Conservation (phyloP, 2,888 invertebrate genomes). For the Xylophagus ater region DNA sequence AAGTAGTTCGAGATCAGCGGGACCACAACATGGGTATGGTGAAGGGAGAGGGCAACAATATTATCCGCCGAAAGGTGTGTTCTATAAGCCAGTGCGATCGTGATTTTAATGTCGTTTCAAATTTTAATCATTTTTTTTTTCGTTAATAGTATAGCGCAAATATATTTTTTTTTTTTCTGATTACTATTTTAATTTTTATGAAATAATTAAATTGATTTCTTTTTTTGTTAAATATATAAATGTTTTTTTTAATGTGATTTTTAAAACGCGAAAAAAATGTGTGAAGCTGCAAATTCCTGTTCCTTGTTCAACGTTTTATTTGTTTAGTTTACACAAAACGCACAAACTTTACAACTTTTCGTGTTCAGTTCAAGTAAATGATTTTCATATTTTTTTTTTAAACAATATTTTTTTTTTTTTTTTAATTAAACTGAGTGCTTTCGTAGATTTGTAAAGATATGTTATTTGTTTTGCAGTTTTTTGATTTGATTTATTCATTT, state of each 20-base stretch:
- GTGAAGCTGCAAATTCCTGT: not conserved
- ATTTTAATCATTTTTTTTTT: conserved; percentile 4
- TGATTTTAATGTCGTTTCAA: conserved; percentile 6
- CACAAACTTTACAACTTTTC: not conserved
- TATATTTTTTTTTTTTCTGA: conserved; percentile 6
- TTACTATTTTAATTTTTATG: conserved; percentile 3
- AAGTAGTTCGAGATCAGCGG: conserved; percentile 37
- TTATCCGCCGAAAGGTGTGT: conserved; percentile 58
- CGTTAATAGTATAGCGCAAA: conserved; percentile 3
- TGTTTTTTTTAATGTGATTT: conserved; percentile 1
- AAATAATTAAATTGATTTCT: not conserved
- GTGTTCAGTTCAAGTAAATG: not conserved
- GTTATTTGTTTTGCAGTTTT: not conserved
- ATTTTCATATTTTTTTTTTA: not conserved
- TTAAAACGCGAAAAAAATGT: conserved; percentile 1
- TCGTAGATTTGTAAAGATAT: not conserved
- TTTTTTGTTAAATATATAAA: not conserved
- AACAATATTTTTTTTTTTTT: not conserved
- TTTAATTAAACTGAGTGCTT: not conserved
- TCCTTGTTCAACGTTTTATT: not conserved
- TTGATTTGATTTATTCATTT: not conserved
- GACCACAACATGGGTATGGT: conserved; percentile 54
- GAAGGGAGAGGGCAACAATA: conserved; percentile 64
- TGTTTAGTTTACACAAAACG: not conserved
- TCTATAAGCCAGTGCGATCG: conserved; percentile 24